Conservation (phyloP, 2,113 vertebrate species). For the Odontophorus gujanensis region DNA sequence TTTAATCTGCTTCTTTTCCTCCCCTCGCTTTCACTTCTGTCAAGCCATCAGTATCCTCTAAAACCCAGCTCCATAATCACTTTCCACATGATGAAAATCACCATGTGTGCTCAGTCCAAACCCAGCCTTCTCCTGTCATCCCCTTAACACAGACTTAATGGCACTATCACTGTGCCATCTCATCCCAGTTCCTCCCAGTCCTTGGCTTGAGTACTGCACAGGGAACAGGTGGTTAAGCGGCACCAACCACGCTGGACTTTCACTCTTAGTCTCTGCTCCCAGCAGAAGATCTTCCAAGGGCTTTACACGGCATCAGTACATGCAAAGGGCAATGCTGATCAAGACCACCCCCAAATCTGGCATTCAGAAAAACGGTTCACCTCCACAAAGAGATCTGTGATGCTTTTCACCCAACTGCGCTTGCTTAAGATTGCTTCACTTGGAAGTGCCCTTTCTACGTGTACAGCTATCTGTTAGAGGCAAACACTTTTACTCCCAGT, state of each 20-base stretch:
- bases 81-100: not conserved
- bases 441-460: not conserved
- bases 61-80: not conserved
- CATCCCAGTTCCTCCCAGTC: not conserved
- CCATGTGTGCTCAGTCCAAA: accelerated
- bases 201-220: accelerated
- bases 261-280: not conserved
- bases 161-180: not conserved
- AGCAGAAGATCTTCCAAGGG: not conserved
- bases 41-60: not conserved
- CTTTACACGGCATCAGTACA: not conserved
- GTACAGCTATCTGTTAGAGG: not conserved
- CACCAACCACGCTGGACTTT: not conserved
- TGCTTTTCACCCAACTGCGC: not conserved
- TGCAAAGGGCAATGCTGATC: not conserved
- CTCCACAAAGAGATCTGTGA: not conserved
- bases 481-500: not conserved
- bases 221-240: not conserved
- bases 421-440: not conserved
- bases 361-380: not conserved
- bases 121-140: not conserved
- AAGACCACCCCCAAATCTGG: not conserved
- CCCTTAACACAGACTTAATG: not conserved
- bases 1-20: not conserved
- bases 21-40: not conserved